A percentile compares a stretch with the other conserved stretches of the same genome.
phyloP scores from a whole-genome alignment of 2,888 invertebrate species.

The Epinotia bilunana region DNA sequence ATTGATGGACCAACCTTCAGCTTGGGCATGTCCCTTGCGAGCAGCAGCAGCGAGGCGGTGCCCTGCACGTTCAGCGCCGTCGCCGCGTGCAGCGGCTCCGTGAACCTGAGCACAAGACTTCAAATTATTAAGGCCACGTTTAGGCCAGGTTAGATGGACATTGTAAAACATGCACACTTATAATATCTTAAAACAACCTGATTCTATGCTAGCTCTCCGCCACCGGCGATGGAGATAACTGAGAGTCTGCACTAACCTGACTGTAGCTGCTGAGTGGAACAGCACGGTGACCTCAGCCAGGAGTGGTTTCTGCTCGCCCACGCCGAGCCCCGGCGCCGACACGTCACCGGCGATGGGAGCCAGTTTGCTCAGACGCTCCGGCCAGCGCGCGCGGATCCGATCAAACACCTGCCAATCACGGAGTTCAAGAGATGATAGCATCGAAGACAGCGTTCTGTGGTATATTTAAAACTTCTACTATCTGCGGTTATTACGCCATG shows the following conservation, averaged over 20 bases:
- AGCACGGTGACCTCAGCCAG: slow-evolving; percentile 91
- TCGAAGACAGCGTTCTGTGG: too few species aligned
- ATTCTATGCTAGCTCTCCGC: too few species aligned
- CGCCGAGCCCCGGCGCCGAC: slow-evolving; percentile 87
- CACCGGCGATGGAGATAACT: neutral
- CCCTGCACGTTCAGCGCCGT: slow-evolving; percentile 23
- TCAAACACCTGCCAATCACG: slow-evolving; percentile 86
- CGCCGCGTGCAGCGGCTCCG: slow-evolving; percentile 92
- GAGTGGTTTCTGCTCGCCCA: slow-evolving; percentile 86
- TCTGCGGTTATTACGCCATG: too few species aligned
- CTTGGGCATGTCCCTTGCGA: slow-evolving; percentile 15
- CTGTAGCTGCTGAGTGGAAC: slow-evolving; percentile 98
- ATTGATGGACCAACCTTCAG: slow-evolving; percentile 12
- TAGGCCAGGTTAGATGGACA: too few species aligned
- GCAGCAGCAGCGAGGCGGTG: slow-evolving; percentile 9
- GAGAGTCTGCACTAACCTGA: slow-evolving; percentile 77
- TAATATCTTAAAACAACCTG: too few species aligned
- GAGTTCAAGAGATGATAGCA: neutral
- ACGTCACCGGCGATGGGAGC: slow-evolving; percentile 91
- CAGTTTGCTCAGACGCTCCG: slow-evolving; percentile 87
- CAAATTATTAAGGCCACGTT: neutral
- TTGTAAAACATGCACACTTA: too few species aligned
- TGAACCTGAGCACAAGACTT: slow-evolving; percentile 83
- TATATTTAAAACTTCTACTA: too few species aligned
- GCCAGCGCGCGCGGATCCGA: slow-evolving; percentile 86